Conservation (phyloP, 2,797 vertebrate genomes). For the Pitangus sulphuratus region DNA sequence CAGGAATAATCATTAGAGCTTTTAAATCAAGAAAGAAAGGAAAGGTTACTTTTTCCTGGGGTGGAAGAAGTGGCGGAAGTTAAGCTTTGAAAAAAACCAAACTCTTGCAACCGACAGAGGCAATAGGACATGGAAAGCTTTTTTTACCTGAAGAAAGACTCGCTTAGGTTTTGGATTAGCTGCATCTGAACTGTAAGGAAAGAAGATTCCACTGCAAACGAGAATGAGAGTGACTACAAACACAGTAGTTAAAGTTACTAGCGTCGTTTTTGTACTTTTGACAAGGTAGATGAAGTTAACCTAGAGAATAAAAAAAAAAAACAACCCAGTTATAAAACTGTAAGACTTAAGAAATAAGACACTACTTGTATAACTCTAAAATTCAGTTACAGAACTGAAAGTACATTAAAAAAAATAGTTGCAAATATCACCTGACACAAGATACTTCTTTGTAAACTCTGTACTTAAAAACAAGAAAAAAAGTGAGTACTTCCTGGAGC, state of each 20-base stretch:
- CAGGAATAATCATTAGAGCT: not conserved
- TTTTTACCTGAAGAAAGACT: conserved; percentile 90
- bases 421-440: not conserved
- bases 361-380: not conserved
- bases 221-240: conserved; percentile 84
- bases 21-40: not conserved
- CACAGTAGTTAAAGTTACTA: conserved; percentile 81
- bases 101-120: not conserved
- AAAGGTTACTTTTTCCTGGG: not conserved
- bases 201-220: conserved; percentile 89
- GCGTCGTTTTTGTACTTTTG: conserved; percentile 85
- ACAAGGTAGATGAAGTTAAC: conserved; percentile 93
- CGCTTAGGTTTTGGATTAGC: conserved; percentile 90
- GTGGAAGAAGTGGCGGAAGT: accelerated
- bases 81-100: not conserved
- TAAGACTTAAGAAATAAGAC: not conserved
- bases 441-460: not conserved
- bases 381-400: not conserved
- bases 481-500: not conserved
- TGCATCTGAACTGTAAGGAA: conserved; percentile 87
- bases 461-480: not conserved
- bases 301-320: conserved; percentile 74
- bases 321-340: conserved; percentile 1
- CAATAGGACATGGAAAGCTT: not conserved
- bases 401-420: not conserved